Conservation (phyloP, 2,888 invertebrate genomes). For the Tupiocoris notatus region DNA sequence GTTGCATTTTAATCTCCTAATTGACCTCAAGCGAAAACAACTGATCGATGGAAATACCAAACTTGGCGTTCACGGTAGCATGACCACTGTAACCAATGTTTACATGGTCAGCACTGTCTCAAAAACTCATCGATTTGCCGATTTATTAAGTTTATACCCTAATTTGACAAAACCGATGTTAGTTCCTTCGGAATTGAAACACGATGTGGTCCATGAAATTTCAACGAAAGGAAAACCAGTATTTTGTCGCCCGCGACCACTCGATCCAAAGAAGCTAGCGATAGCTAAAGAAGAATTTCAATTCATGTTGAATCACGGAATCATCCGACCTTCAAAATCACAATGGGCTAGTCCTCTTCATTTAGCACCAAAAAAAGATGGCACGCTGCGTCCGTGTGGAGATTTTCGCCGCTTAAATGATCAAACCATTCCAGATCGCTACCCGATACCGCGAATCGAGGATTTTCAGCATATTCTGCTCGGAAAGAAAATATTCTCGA, state of each 20-base stretch:
- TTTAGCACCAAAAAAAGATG: slow-evolving; percentile 49
- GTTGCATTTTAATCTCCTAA: slow-evolving; percentile 5
- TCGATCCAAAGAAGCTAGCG: slow-evolving; percentile 51
- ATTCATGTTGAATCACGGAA: slow-evolving; percentile 50
- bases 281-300: slow-evolving; percentile 51
- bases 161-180: slow-evolving; percentile 10
- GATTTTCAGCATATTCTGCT: slow-evolving; percentile 50
- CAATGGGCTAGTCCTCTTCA: slow-evolving; percentile 52
- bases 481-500: slow-evolving; percentile 43
- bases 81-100: neutral
- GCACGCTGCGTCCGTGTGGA: slow-evolving; percentile 52
- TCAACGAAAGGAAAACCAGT: slow-evolving; percentile 52
- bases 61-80: neutral
- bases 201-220: slow-evolving; percentile 46
- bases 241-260: slow-evolving; percentile 49
- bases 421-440: slow-evolving; percentile 52
- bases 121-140: neutral
- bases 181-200: slow-evolving; percentile 3
- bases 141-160: neutral
- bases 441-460: slow-evolving; percentile 52
- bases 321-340: slow-evolving; percentile 50
- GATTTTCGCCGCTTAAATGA: slow-evolving; percentile 53
- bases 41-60: slow-evolving; percentile 18
- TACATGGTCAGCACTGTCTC: neutral
- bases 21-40: slow-evolving; percentile 17